A percentile compares a stretch with the other conserved stretches of the same genome.
Evolutionary conservation across 2,113 vertebrate species (phyloP).

Genomic region (Dolichotis patagonum): DNA sequence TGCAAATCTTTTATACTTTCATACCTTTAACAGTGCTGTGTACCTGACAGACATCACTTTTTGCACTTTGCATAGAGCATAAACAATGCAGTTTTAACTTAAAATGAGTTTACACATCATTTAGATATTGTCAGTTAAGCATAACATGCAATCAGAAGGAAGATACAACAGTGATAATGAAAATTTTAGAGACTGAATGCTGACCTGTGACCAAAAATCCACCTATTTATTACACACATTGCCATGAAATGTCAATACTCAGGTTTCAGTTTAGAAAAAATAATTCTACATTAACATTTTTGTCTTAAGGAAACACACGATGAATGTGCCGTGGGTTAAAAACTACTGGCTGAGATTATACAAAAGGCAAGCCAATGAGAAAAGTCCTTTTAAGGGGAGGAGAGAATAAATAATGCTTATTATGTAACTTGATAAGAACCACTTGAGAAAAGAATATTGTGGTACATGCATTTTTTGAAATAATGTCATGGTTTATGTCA

Average conservation of each 20-base stretch:
- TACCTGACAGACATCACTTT: background rate
- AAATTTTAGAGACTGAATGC: background rate
- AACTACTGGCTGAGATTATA: too few species aligned
- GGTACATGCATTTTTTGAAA: background rate
- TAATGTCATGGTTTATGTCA: too few species aligned
- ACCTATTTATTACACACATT: background rate
- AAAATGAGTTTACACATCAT: too few species aligned
- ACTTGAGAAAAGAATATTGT: background rate
- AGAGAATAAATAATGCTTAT: background rate
- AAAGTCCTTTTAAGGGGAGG: too few species aligned
- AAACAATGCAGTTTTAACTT: background rate
- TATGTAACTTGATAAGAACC: background rate
- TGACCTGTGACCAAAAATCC: background rate
- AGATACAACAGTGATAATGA: background rate
- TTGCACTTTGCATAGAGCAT: background rate
- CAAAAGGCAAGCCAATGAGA: background rate
- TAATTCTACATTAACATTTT: background rate
- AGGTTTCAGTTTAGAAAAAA: too few species aligned
- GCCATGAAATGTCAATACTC: background rate
- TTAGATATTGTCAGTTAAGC: too few species aligned
- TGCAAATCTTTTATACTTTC: background rate
- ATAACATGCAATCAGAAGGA: background rate
- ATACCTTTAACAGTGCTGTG: background rate
- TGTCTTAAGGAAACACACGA: background rate
- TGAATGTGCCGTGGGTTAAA: too few species aligned